phyloP scores from a whole-genome alignment of 1,140 invertebrate species.

The Drosophila lacteicornis region DNA sequence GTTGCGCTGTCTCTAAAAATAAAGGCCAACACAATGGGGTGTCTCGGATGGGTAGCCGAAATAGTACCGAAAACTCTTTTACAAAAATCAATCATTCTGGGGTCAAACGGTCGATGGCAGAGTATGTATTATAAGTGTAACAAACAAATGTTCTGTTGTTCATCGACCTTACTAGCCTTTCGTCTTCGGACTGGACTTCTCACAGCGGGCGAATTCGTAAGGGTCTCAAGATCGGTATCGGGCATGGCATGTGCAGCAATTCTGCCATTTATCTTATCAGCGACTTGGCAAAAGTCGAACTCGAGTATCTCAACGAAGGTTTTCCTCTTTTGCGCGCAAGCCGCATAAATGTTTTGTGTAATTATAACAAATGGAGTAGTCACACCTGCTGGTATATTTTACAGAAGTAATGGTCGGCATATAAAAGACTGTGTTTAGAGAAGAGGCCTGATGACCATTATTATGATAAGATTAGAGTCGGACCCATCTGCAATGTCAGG shows the following conservation, averaged over 20 bases:
- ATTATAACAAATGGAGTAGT: slow-evolving; percentile 70
- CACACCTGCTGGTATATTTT: slow-evolving; percentile 58
- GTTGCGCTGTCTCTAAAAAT: slow-evolving; percentile 22
- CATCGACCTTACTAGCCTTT: background rate
- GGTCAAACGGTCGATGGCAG: slow-evolving; percentile 50
- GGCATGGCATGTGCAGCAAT: slow-evolving; percentile 50
- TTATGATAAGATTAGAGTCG: slow-evolving; percentile 74
- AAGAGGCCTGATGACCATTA: slow-evolving; percentile 52
- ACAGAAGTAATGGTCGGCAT: slow-evolving; percentile 24
- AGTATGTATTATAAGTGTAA: slow-evolving; percentile 55
- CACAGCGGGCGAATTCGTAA: slow-evolving; percentile 40
- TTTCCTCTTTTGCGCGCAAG: slow-evolving; percentile 32
- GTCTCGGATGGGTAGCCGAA: slow-evolving; percentile 8
- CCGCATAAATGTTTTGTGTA: slow-evolving; percentile 68
- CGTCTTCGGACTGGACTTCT: slow-evolving; percentile 3
- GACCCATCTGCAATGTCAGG: slow-evolving; percentile 60
- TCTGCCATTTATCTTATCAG: slow-evolving; percentile 80
- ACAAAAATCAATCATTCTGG: slow-evolving; percentile 61
- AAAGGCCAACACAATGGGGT: slow-evolving; percentile 28
- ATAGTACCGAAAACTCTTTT: slow-evolving; percentile 57
- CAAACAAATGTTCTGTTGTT: slow-evolving; percentile 34
- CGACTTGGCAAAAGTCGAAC: slow-evolving; percentile 51
- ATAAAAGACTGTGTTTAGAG: slow-evolving; percentile 33
- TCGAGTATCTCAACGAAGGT: slow-evolving; percentile 42
- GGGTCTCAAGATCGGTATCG: slow-evolving; percentile 23